phyloP scores from a whole-genome alignment of 2,113 vertebrate species.

The Indicator indicator region DNA sequence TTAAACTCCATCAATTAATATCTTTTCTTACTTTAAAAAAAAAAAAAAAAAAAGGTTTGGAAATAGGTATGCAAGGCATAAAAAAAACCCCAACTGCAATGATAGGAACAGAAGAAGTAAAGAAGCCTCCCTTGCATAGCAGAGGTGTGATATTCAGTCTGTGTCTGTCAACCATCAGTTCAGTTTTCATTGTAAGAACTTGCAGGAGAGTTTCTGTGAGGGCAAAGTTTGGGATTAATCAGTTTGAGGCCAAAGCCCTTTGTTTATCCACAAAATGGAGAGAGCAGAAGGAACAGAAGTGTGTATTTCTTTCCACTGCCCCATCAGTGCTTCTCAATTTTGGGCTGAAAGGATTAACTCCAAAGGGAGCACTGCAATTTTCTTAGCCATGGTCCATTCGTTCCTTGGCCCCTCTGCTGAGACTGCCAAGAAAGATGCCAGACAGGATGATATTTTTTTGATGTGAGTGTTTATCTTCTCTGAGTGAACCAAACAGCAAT shows the following conservation, averaged over 20 bases:
- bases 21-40: not conserved
- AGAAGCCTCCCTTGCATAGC: not conserved
- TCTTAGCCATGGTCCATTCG: not conserved
- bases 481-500: not conserved
- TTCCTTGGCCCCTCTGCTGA: slow-evolving; percentile 11
- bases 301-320: not conserved
- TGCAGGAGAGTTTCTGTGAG: not conserved
- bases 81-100: not conserved
- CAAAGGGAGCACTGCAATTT: slow-evolving; percentile 5
- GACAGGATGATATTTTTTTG: not conserved
- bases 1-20: not conserved
- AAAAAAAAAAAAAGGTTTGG: not conserved
- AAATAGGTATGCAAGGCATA: not conserved
- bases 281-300: not conserved
- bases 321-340: not conserved
- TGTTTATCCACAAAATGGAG: not conserved
- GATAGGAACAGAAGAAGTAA: not conserved
- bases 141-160: too few relatives aligned
- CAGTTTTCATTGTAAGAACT: not conserved
- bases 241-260: not conserved
- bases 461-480: not conserved
- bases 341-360: slow-evolving; percentile 11
- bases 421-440: not conserved
- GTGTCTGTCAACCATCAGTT: not conserved
- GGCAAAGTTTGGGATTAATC: not conserved